phyloP scores from a whole-genome alignment of 2,113 vertebrate genomes.

The Siniperca knerii region DNA sequence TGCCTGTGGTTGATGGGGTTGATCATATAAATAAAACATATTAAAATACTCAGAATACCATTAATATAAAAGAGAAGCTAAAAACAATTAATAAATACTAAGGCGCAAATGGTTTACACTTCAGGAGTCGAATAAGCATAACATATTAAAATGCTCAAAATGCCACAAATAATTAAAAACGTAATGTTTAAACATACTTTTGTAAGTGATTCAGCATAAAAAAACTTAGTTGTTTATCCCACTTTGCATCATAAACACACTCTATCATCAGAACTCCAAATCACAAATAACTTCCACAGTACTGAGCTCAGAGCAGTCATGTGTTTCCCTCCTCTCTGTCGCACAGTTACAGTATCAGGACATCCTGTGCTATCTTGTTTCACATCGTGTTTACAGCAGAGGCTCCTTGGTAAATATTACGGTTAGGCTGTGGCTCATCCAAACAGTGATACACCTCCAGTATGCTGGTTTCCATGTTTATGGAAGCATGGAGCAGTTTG shows the following conservation, averaged over 20 bases:
- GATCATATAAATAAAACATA: too few species aligned
- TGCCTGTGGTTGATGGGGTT: too few species aligned
- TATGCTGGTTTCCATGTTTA: background rate
- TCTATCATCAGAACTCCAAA: background rate
- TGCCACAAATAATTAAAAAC: too few species aligned
- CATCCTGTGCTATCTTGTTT: slow-evolving; percentile 32
- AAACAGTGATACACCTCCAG: slow-evolving; percentile 26
- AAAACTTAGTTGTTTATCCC: background rate
- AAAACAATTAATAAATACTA: too few species aligned
- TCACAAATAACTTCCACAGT: background rate
- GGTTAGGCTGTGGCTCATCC: slow-evolving; percentile 7
- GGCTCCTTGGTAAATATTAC: slow-evolving; percentile 56
- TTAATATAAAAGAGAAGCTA: too few species aligned
- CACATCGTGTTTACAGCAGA: slow-evolving; percentile 44
- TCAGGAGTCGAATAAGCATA: too few species aligned
- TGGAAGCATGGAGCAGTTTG: background rate
- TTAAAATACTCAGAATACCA: too few species aligned
- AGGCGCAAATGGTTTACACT: too few species aligned
- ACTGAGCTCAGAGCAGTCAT: background rate
- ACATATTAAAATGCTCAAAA: too few species aligned
- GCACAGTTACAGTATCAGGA: slow-evolving; percentile 3
- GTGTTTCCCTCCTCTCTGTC: background rate
- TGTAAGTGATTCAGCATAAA: too few species aligned
- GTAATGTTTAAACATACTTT: too few species aligned
- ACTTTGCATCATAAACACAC: background rate